Base-by-base conservation (phyloP, 2,888 invertebrate genomes). In the Thelaira solivaga region DNA sequence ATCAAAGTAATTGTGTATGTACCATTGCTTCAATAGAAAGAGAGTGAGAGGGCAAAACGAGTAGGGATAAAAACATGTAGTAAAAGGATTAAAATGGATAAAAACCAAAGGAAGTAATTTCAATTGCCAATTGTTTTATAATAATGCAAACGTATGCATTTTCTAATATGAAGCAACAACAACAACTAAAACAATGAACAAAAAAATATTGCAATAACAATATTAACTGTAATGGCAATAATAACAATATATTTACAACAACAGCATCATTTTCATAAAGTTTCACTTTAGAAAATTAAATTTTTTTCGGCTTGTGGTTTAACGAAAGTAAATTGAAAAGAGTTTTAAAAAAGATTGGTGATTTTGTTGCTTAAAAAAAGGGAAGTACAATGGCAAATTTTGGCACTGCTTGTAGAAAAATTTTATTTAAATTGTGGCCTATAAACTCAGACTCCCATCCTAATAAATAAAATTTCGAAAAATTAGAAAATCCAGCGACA, bases 51-150 rank as follows among this genome's bases (percentile, higher is more conserved):
- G n/a, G n/a, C n/a, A n/a, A n/a, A n/a, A n/a, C n/a, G n/a, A n/a
- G n/a, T n/a, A n/a, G n/a, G n/a, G n/a, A n/a, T n/a, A n/a, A 41
- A 49, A 20, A 2, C 36, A 13, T 47, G 31, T 47, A 65, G 65
- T 61, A 78, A 78, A 78, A 71, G 74, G 75, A 79, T 75, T 67
- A 72, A 76, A 76, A 68, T 67, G 74, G 29, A 76, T 76, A 71
- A 71, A 79, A 76, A 62, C 68, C 71, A 80, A 73, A 67, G 76
- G 72, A 76, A 80, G 67, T 72, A 80, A 73, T 76, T 76, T 76
- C 80, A 80, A 75, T 76, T 79, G 79, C 51, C 75, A 79, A 75
- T 79, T 79, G 75, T 76, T 79, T 71, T 67, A 72, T 62, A 76
- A 76, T 76, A 80, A 73, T 73, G 80, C 74, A 24, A 74, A 74